Evolutionary conservation across 1,140 invertebrate genomes (phyloP).

Genomic region (Pseudachorutes palmiensis): DNA sequence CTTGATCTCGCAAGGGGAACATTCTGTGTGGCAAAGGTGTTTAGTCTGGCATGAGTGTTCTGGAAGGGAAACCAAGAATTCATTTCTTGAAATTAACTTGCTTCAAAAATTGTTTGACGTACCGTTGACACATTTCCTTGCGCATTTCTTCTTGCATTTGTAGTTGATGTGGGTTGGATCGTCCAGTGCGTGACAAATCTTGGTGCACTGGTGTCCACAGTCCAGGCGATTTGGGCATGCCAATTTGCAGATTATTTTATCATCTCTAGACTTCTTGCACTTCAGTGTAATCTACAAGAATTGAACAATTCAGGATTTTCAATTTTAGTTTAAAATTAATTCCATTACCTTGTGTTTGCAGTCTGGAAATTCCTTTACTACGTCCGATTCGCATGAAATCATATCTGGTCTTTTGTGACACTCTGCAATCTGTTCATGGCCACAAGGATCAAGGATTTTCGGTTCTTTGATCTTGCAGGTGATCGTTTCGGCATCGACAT

Average conservation of each 20-base stretch:
- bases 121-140: slow-evolving; percentile 25
- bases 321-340: slow-evolving; percentile 13
- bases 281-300: slow-evolving; percentile 16
- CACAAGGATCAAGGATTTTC: slow-evolving; percentile 25
- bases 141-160: slow-evolving; percentile 29
- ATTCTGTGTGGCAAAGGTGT: slow-evolving; percentile 21
- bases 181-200: slow-evolving; percentile 24
- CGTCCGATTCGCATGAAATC: slow-evolving; percentile 22
- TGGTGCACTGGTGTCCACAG: slow-evolving; percentile 33
- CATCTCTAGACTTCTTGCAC: slow-evolving; percentile 15
- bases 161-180: slow-evolving; percentile 29
- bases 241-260: slow-evolving; percentile 16
- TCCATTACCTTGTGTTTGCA: slow-evolving; percentile 30
- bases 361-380: slow-evolving; percentile 23
- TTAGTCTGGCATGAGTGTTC: slow-evolving; percentile 24
- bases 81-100: no score
- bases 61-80: neutral
- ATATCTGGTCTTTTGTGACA: slow-evolving; percentile 15
- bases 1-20: slow-evolving; percentile 25
- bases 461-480: slow-evolving; percentile 20
- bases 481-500: slow-evolving; percentile 21
- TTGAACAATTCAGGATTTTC: neutral
- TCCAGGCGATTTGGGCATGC: slow-evolving; percentile 20
- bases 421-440: slow-evolving; percentile 22
- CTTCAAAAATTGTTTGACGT: neutral